Evolutionary conservation across 2,797 vertebrate genomes (phyloP).

Genomic region (Xerus rutilus): DNA sequence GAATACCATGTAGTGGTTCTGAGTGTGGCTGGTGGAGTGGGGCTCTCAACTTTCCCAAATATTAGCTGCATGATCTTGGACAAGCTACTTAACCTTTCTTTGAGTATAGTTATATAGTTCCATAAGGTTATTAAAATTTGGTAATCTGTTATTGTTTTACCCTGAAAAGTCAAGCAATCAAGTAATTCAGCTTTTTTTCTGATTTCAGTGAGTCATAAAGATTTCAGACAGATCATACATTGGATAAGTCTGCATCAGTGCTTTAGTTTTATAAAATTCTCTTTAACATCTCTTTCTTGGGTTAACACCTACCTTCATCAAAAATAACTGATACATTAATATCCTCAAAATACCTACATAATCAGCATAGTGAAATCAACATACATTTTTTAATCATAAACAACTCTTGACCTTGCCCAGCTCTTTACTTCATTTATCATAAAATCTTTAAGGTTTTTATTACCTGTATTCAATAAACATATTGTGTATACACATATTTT

Average conservation of each 20-base stretch:
- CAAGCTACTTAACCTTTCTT: not conserved
- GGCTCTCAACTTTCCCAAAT: not conserved
- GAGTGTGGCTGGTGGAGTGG: not conserved
- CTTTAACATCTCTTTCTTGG: not conserved
- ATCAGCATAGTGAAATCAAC: conserved; percentile 49
- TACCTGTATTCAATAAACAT: not conserved
- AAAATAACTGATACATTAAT: not conserved
- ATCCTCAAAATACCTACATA: not conserved
- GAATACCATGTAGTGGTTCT: accelerated
- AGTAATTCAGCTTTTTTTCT: conserved; percentile 43
- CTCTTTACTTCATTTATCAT: not conserved
- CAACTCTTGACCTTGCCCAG: not conserved
- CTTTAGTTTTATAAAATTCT: conserved; percentile 6
- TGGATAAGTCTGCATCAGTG: not conserved
- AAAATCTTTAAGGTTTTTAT: not conserved
- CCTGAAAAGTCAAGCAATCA: not conserved
- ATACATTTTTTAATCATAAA: not conserved
- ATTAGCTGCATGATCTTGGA: not conserved
- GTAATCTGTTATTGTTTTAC: not conserved
- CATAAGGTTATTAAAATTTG: not conserved
- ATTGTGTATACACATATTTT: not conserved
- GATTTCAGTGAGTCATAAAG: not conserved
- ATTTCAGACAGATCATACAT: not conserved
- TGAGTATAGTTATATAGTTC: not conserved
- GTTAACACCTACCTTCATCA: not conserved